Evolutionary conservation across 2,113 vertebrate genomes (phyloP), one percentile per base, ranked within the genome.

Genomic region (Variabilichromis moorii): DNA sequence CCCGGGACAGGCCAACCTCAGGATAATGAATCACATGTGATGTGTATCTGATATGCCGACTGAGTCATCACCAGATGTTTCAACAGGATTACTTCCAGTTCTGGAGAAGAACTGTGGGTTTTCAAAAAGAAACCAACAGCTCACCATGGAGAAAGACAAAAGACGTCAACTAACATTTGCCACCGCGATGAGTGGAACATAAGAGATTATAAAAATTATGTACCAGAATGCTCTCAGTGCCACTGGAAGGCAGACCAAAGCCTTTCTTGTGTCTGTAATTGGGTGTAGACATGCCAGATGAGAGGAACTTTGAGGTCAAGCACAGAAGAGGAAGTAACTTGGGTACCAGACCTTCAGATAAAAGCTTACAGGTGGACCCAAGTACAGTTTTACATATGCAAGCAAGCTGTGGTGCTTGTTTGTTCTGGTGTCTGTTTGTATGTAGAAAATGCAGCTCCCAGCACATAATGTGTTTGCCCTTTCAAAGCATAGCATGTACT

Each of bases 51-150:
- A 95, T 95, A 94, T 83, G 82, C 54, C 87, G 93, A 87, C 91
- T 96, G 95, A 95, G 95, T 96, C 95, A 96, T 96, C 94, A 93
- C 95, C 95, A 96, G 94, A 96, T 96, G 95, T 95, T 95, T 90
- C 85, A 17, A 91, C 92, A 87, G 92, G 92, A 95, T 94, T 91
- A 85, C 91, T 94, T 95, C 93, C 95, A 94, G 91, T 94, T 94
- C 87, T 93, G 83, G 84, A 45, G 85, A 45, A 42, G 85, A 92
- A 84, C 84, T 81, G 66, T 82, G 54, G 68, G 78, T 89, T 92
- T 94, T 94, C 86, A 89, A 93, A 92, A 88, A 40, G 88, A 87
- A 92, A 88, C 86, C 85, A 87, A 82, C 82, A 85, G 61, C 83
- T 80, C 51, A 42, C 86, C 57, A 89, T 85, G 53, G 14, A 81